Evolutionary conservation across 1,140 invertebrate genomes (phyloP), one percentile per base, ranked within the genome.

Genomic region (Drosophila quadrilineata): DNA sequence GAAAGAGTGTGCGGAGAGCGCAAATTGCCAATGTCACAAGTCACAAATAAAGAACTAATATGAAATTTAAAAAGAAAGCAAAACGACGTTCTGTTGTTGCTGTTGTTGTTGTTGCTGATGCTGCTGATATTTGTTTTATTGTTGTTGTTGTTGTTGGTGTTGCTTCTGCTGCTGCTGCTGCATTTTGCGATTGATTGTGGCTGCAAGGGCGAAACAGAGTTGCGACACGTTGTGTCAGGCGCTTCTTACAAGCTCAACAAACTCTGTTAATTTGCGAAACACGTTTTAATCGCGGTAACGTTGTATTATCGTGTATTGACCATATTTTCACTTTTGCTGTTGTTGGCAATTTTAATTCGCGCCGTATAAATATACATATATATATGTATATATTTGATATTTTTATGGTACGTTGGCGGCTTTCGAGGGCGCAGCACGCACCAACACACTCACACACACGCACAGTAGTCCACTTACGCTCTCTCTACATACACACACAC

Each of bases 401-500:
- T 67, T 54, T 60, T 33, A 40, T 41, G 12, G 10, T 38, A 29
- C 53, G 31, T 53, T 35, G 14, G 38, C 45, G 33, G 58, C 33
- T 35, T 45, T 45, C 33, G 36, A 67, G 68, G 68, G 68, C 52
- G 66, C 46, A 72, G 48, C 49, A 50, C 54, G 29, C 56, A 36
- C n/a, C n/a, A n/a, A n/a, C 21, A 57, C 57, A 56, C 72, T 60
- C 41, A 56, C 21, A 50, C 8, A 22, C 71, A 36, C 38, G 38
- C 53, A 57, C 45, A 41, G 35, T 26, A 21, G 29, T 33, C n/a
- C 28, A 22, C 22, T 29, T 17, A 31, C 43, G 28, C 9, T n/a
- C n/a, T n/a, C n/a, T n/a, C n/a, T n/a, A 45, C 38, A 62, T 36
- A 48, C 68, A 41, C 56, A 31, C 19, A 64, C 50, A 46, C 62